Percentiles rank a stretch among this genome's conserved stretches.
phyloP scores from a whole-genome alignment of 2,797 vertebrate genomes.

The Micropoecilia bifurca region DNA sequence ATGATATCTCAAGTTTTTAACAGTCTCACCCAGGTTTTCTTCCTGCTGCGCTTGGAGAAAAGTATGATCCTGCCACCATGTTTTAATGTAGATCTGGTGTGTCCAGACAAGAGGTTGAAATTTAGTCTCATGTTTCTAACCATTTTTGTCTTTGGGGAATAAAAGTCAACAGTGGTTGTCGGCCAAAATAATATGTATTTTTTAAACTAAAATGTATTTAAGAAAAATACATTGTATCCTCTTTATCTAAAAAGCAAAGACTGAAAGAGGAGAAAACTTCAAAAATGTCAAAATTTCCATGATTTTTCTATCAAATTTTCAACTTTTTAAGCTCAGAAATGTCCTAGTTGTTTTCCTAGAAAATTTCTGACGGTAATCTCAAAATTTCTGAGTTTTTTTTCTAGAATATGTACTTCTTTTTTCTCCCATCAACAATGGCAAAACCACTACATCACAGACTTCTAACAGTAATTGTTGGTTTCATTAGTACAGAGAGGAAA shows the following conservation, averaged over 20 bases:
- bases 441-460: neutral
- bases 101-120: neutral
- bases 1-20: neutral
- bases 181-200: neutral
- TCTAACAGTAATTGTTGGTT: neutral
- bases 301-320: too few species aligned
- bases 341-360: too few species aligned
- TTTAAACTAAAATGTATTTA: neutral
- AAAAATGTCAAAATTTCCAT: too few species aligned
- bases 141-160: neutral
- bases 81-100: neutral
- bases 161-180: neutral
- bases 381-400: too few species aligned
- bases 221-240: neutral
- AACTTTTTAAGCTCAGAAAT: too few species aligned
- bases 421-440: too few species aligned
- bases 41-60: neutral
- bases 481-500: neutral
- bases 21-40: neutral
- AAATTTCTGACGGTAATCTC: too few species aligned
- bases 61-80: neutral
- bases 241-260: neutral
- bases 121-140: neutral
- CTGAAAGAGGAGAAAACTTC: too few species aligned
- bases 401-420: too few species aligned